Percentiles rank a stretch among this genome's conserved stretches.
Conservation (phyloP, 2,113 vertebrate species). For the Propithecus coquereli region DNA sequence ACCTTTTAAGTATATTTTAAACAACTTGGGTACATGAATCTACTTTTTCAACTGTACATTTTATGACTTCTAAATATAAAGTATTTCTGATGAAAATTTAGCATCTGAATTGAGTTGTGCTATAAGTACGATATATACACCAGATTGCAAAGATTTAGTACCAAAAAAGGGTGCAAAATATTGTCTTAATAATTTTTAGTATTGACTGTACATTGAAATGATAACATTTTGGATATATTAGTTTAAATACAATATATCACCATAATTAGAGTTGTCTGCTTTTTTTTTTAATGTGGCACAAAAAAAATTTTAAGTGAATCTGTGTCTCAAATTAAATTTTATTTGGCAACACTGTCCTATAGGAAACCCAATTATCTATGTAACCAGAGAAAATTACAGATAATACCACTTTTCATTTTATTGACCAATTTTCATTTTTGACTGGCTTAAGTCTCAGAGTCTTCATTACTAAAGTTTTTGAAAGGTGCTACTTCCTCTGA, state of each 20-base stretch:
- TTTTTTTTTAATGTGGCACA: not conserved
- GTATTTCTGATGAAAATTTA: not conserved
- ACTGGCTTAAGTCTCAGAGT: not conserved
- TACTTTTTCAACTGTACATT: not conserved
- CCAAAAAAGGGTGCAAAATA: not conserved
- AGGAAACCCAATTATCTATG: not conserved
- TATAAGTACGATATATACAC: not conserved
- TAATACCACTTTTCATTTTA: slow-evolving; percentile 6
- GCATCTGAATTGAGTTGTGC: not conserved
- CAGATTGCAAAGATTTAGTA: not conserved
- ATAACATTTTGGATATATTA: not conserved
- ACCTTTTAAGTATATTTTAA: not conserved
- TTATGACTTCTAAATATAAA: slow-evolving; percentile 23
- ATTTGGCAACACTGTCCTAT: not conserved
- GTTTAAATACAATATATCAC: not conserved
- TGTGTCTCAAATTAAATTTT: not conserved
- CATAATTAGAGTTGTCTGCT: not conserved
- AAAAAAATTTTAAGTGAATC: not conserved
- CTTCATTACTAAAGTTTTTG: not conserved
- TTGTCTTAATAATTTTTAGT: not conserved
- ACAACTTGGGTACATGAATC: not conserved
- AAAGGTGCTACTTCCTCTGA: not conserved
- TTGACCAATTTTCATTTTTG: slow-evolving; percentile 31
- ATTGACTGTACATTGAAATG: not conserved
- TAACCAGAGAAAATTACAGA: not conserved